Evolutionary conservation across 2,113 vertebrate species (phyloP).

Genomic region (Ursus arctos): DNA sequence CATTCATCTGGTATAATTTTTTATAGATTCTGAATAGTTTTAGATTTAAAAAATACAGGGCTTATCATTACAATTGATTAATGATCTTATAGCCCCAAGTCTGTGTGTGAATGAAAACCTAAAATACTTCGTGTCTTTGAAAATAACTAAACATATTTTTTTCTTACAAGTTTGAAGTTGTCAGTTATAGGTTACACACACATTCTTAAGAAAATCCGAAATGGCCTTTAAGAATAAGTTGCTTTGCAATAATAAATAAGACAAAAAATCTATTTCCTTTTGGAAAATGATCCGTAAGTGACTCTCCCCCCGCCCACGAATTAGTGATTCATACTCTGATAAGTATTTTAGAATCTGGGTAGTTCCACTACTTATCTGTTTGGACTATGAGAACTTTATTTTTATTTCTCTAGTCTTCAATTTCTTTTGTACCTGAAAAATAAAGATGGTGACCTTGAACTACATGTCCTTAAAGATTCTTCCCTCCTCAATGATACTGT

Average conservation of each 20-base stretch:
- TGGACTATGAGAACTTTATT: background rate
- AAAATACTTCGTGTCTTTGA: background rate
- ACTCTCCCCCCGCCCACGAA: background rate
- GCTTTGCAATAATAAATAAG: background rate
- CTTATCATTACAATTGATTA: conserved; percentile 14
- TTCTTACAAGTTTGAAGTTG: background rate
- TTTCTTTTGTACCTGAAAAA: background rate
- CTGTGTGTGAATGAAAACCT: background rate
- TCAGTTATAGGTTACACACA: background rate
- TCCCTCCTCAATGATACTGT: background rate
- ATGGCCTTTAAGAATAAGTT: conserved; percentile 12
- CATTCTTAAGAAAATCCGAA: conserved; percentile 7
- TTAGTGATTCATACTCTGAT: background rate
- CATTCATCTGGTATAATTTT: background rate
- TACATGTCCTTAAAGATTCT: background rate
- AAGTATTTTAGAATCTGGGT: background rate
- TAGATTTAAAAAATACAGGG: background rate
- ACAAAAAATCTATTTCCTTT: background rate
- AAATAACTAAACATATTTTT: background rate
- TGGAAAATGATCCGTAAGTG: background rate
- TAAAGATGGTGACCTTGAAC: background rate
- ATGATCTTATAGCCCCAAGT: background rate
- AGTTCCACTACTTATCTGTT: background rate
- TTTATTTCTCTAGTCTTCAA: background rate
- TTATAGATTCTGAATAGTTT: conserved; percentile 11